Evolutionary conservation across 2,113 vertebrate species (phyloP), one percentile per base, ranked within the genome.

Genomic region (Sorex fumeus): DNA sequence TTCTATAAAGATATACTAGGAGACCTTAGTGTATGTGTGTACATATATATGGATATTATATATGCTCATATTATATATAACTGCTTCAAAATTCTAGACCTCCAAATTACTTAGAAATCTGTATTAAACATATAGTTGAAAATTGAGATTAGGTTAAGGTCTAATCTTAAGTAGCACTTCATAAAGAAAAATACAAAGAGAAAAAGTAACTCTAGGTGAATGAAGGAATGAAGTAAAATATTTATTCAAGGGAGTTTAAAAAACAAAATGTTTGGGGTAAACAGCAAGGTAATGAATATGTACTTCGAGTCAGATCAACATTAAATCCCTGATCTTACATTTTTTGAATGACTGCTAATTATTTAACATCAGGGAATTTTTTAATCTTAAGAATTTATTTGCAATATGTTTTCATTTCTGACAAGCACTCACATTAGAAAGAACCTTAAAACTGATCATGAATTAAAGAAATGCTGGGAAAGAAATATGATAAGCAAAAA

Each of bases 21-120:
- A 83, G 7, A 2, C 36, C 23, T 32, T 0, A 27, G 5, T 60
- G 1, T 6, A 77, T 69, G 43, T 69, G 25, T 62, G 64, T 66
- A 64, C 23, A 64, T 25, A 64, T 8, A 64, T 62, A 32, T 36
- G 74, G 3, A 40, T 40, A 7, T 40, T 40, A 40, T 40, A 7
- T 40, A 40, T 40, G 7, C 66, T 57, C 43, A n/a, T n/a, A n/a
- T n/a, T 84, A 28, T 79, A 45, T 91, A 57, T 43, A 4, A 75
- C 62, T 80, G 13, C 23, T 80, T 6, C 11, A 76, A 93, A 93
- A 82, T 93, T 87, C 23, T 80, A 74, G 2, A 45, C 0, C 83
- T 88, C 6, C 10, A 93, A 88, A 77, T 8, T 80, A 47, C 28
- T 74, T 47, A 71, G 3, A 0, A 23, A 28, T 60, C 40, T 47